Evolutionary conservation across 2,888 invertebrate genomes (phyloP).

Genomic region (Pinctada fucata): DNA sequence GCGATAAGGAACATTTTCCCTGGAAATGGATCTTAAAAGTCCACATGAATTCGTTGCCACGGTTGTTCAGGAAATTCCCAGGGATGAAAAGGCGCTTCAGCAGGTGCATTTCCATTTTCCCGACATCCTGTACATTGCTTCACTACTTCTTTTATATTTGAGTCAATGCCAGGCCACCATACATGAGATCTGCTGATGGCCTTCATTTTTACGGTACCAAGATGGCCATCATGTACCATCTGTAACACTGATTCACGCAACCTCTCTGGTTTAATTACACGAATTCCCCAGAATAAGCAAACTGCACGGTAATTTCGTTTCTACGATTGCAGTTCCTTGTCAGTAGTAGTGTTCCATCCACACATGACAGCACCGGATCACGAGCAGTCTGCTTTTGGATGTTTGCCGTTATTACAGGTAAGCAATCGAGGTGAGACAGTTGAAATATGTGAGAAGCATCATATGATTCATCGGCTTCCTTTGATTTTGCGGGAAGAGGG

Average conservation of each 20-base stretch:
- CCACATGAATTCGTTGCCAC: slow-evolving; percentile 76
- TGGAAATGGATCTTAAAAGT: slow-evolving; percentile 72
- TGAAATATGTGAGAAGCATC: slow-evolving; percentile 25
- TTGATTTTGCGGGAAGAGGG: slow-evolving; percentile 15
- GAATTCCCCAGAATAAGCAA: slow-evolving; percentile 53
- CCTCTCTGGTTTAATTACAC: slow-evolving; percentile 58
- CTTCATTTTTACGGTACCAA: slow-evolving; percentile 65
- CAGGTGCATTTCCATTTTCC: slow-evolving; percentile 41
- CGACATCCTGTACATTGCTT: slow-evolving; percentile 32
- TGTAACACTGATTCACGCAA: slow-evolving; percentile 50
- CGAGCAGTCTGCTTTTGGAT: neutral
- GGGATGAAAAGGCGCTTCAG: slow-evolving; percentile 53
- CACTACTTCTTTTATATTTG: slow-evolving; percentile 49
- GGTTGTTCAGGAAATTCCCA: slow-evolving; percentile 63
- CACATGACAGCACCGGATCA: slow-evolving; percentile 27
- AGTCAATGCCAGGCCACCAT: neutral
- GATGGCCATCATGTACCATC: slow-evolving; percentile 59
- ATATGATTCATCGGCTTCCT: slow-evolving; percentile 3
- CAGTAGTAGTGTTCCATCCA: slow-evolving; percentile 23
- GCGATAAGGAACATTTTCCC: slow-evolving; percentile 69
- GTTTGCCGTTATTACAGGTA: slow-evolving; percentile 36
- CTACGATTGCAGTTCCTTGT: neutral
- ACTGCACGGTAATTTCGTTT: neutral
- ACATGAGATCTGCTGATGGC: slow-evolving; percentile 58
- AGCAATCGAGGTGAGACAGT: slow-evolving; percentile 58